Evolutionary conservation across 2,797 vertebrate species (phyloP).

Genomic region (Sebastolobus alascanus): DNA sequence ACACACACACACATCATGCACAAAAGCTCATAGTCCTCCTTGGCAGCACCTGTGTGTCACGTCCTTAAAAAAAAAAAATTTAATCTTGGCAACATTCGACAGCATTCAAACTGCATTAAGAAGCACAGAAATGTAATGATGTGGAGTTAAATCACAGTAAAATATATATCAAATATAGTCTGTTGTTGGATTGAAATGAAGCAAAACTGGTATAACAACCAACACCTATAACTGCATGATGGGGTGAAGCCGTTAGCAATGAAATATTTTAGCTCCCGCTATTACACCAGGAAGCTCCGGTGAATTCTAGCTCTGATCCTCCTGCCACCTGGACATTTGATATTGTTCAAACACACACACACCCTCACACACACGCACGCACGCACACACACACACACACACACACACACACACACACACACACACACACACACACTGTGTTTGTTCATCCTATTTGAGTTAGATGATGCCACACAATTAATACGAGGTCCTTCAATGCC

Average conservation of each 20-base stretch:
- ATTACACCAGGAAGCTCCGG: neutral
- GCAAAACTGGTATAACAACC: conserved; percentile 17
- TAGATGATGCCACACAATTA: conserved; percentile 42
- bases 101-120: neutral
- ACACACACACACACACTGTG: neutral
- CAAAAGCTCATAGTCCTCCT: conserved; percentile 35
- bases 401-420: neutral
- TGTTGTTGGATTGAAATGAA: conserved; percentile 9
- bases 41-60: conserved; percentile 36
- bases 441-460: neutral
- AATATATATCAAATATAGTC: too few relatives aligned
- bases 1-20: conserved; percentile 11
- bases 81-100: conserved; percentile 2
- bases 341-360: neutral
- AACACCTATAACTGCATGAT: rapidly evolving
- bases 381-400: neutral
- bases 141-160: neutral
- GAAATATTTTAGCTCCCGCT: neutral
- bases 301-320: neutral
- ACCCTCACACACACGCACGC: neutral
- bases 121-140: neutral
- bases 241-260: neutral
- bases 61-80: neutral
- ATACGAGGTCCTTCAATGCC: neutral
- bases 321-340: neutral